Conservation (phyloP, 2,113 vertebrate species). For the Indri indri region DNA sequence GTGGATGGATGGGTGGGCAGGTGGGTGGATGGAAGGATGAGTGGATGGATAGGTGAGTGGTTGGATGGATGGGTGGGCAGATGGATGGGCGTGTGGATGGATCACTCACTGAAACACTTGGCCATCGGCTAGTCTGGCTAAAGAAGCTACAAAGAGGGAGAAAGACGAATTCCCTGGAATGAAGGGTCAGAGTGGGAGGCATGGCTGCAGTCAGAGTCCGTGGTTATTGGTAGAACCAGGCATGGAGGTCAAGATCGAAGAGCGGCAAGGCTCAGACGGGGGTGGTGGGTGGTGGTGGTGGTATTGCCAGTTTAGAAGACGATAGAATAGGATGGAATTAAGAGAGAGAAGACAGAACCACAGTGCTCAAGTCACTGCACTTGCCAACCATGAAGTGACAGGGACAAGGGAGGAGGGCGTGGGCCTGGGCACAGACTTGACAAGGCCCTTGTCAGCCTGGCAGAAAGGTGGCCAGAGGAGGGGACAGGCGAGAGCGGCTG, state of each 20-base stretch:
- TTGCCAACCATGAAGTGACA: too few species aligned
- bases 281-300: background rate
- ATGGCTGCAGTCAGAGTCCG: background rate
- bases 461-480: background rate
- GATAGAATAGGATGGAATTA: background rate
- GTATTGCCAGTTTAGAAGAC: too few species aligned
- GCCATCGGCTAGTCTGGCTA: background rate
- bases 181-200: background rate
- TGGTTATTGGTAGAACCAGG: background rate
- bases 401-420: too few species aligned
- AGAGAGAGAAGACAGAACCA: background rate
- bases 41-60: rapidly evolving
- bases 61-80: background rate
- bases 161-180: background rate
- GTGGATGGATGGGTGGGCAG: background rate
- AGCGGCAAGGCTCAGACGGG: too few species aligned
- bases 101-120: background rate
- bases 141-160: background rate
- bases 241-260: background rate
- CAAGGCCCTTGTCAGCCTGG: background rate
- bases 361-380: background rate
- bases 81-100: background rate
- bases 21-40: background rate
- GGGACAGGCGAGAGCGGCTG: too few species aligned
- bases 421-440: background rate